phyloP scores from a whole-genome alignment of 1,140 invertebrate genomes.

The Drosophila serrata region DNA sequence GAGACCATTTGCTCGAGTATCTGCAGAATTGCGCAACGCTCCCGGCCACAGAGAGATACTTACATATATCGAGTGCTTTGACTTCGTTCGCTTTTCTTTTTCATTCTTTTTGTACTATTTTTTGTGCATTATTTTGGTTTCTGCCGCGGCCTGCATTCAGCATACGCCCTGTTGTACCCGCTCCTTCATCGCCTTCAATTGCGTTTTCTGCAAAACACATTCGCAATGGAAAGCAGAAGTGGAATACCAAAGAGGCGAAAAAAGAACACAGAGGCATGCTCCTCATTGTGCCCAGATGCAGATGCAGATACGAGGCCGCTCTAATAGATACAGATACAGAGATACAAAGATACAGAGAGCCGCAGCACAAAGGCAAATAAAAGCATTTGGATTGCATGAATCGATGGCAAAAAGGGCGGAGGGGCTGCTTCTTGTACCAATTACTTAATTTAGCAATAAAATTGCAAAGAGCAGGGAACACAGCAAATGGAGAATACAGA shows the following conservation, averaged over 20 bases:
- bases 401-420: conserved; percentile 38
- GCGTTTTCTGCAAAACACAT: conserved; percentile 70
- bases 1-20: conserved; percentile 22
- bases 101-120: conserved; percentile 11
- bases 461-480: conserved; percentile 49
- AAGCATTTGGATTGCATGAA: conserved; percentile 66
- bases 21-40: conserved; percentile 48
- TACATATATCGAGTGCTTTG: conserved; percentile 30
- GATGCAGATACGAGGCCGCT: conserved; percentile 37
- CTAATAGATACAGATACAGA: conserved; percentile 64
- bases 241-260: conserved; percentile 39
- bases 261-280: conserved; percentile 50
- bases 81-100: too few relatives aligned
- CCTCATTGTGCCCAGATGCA: conserved; percentile 56
- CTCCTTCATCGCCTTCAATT: conserved; percentile 2
- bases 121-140: conserved; percentile 42
- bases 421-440: conserved; percentile 56
- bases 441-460: conserved; percentile 82
- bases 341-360: conserved; percentile 1
- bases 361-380: conserved; percentile 54
- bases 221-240: conserved; percentile 66
- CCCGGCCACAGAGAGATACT: conserved; percentile 2
- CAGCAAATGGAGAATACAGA: conserved; percentile 8
- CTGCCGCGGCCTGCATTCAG: conserved; percentile 21
- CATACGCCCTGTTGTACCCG: conserved; percentile 23